phyloP scores from a whole-genome alignment of 2,113 vertebrate species.

The Callorhinus ursinus region DNA sequence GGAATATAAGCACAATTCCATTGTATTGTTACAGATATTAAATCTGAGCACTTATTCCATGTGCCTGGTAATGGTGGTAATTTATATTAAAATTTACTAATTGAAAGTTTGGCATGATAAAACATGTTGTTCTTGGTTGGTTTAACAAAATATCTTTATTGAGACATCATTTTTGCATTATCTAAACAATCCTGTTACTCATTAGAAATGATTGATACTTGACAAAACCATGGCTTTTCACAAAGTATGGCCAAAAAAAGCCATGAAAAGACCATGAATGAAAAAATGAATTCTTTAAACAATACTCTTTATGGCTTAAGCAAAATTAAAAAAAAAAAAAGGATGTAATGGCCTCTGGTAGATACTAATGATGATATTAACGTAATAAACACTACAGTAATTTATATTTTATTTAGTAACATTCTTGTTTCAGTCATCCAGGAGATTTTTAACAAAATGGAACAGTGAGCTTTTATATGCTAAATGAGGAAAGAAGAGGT shows the following conservation, averaged over 20 bases:
- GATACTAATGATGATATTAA: slow-evolving; percentile 5
- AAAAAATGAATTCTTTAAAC: slow-evolving; percentile 13
- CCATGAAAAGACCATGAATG: background rate
- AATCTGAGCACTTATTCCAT: background rate
- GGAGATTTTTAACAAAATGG: slow-evolving; percentile 28
- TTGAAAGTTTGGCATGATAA: background rate
- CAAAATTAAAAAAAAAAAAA: background rate
- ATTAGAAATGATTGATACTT: background rate
- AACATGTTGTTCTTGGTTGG: background rate
- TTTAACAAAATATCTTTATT: slow-evolving; percentile 37
- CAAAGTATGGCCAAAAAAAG: background rate
- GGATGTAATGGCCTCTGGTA: slow-evolving; percentile 1
- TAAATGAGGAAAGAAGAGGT: background rate
- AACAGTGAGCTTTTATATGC: background rate
- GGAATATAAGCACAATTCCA: background rate
- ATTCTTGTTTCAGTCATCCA: background rate
- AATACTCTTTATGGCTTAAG: background rate
- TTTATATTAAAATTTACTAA: slow-evolving; percentile 53
- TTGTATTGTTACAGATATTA: background rate
- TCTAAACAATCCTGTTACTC: slow-evolving; percentile 41
- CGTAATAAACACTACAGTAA: background rate
- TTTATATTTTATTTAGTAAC: background rate
- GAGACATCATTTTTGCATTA: slow-evolving; percentile 8
- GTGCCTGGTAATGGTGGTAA: background rate
- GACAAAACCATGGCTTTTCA: background rate